Percentiles rank a stretch among this genome's conserved stretches.
phyloP scores from a whole-genome alignment of 2,797 vertebrate species.

The Poecile montanus region DNA sequence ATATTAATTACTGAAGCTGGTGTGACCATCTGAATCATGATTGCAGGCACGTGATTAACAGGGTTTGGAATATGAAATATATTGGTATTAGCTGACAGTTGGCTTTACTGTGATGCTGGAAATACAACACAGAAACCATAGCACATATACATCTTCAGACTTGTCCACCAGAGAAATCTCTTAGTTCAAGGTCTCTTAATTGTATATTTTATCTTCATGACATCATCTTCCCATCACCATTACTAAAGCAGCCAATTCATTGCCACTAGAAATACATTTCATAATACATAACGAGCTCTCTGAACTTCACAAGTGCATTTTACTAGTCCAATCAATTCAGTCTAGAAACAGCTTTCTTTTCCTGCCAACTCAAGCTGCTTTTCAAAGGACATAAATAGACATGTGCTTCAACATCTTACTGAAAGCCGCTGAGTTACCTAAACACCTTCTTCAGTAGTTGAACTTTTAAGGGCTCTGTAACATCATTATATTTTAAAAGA shows the following conservation, averaged over 20 bases:
- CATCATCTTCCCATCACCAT: background rate
- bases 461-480: background rate
- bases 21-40: background rate
- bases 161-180: background rate
- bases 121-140: rapidly evolving
- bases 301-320: background rate
- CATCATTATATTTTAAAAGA: background rate
- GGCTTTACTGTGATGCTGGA: background rate
- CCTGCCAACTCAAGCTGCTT: background rate
- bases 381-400: background rate
- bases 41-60: background rate
- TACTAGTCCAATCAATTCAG: background rate
- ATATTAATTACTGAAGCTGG: background rate
- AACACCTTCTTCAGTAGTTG: background rate
- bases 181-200: background rate
- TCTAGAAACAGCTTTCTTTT: background rate
- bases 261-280: background rate
- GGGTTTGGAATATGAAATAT: background rate
- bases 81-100: background rate
- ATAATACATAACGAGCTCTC: background rate
- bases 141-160: background rate
- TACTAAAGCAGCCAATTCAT: background rate
- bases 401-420: background rate
- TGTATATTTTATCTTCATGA: background rate
- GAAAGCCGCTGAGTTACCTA: background rate